These are phyloP conservation scores for Philotrypesis tridentata DNA, from an alignment of 1,140 invertebrate genomes.

Conservation along the genomic window DNA sequence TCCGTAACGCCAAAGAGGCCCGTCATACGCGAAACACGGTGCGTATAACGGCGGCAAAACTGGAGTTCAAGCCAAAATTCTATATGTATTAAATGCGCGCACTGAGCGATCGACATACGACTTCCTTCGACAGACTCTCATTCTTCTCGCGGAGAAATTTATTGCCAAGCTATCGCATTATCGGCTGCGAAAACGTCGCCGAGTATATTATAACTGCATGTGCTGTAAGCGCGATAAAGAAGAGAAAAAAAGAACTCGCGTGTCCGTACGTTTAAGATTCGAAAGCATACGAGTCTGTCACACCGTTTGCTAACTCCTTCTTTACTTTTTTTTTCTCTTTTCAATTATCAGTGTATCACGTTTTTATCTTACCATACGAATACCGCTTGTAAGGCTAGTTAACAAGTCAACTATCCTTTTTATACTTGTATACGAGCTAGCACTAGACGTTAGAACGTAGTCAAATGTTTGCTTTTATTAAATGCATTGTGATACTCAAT, in stretches of 20 bases:
- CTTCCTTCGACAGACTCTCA: too few species aligned
- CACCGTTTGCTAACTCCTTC: too few species aligned
- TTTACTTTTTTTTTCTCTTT: neutral
- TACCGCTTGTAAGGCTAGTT: neutral
- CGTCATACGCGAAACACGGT: neutral
- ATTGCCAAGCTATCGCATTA: too few species aligned
- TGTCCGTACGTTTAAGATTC: too few species aligned
- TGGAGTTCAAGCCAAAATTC: neutral
- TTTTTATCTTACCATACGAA: neutral
- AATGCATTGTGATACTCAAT: constrained; percentile 35
- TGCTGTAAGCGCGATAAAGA: too few species aligned
- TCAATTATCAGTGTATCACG: neutral
- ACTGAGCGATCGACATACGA: too few species aligned
- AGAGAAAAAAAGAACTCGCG: too few species aligned
- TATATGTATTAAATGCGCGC: neutral
- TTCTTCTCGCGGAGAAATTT: too few species aligned
- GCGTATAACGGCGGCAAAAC: neutral
- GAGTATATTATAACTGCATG: too few species aligned
- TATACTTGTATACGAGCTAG: neutral
- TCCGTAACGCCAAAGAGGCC: neutral
- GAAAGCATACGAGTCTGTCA: too few species aligned
- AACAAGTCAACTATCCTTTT: neutral
- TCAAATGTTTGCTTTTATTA: neutral
- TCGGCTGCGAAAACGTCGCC: too few species aligned
- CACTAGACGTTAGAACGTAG: constrained; percentile 1